phyloP scores from a whole-genome alignment of 1,140 invertebrate genomes.

The Phymastichus coffea region DNA sequence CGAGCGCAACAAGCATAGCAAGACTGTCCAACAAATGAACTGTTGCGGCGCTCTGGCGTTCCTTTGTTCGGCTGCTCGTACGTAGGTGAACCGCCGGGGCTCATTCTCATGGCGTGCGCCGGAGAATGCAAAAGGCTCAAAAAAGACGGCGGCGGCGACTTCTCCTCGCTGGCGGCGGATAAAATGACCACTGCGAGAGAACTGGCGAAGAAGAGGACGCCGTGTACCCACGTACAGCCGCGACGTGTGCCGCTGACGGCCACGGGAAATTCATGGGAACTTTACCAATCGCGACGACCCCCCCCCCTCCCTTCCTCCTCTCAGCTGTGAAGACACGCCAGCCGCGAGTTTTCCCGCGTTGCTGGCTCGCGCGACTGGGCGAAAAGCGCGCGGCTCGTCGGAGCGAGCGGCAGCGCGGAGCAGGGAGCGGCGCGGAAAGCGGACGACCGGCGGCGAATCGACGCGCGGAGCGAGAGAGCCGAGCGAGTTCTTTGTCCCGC shows the following conservation, averaged over 20 bases:
- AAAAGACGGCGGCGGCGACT: slow-evolving; percentile 42
- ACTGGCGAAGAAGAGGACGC: slow-evolving; percentile 32
- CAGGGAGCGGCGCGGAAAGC: neutral
- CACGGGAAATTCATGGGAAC: slow-evolving; percentile 18
- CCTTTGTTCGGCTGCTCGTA: neutral
- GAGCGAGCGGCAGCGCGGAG: neutral
- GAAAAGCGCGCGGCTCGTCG: too few relatives aligned
- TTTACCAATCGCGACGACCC: neutral
- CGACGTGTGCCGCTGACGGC: neutral
- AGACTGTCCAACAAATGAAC: slow-evolving; percentile 29
- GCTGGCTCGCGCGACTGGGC: too few relatives aligned
- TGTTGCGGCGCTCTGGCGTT: neutral
- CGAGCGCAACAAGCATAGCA: slow-evolving; percentile 30
- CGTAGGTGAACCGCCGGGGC: slow-evolving; percentile 36
- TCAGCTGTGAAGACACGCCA: too few relatives aligned
- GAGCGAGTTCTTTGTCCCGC: neutral
- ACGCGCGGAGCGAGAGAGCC: too few relatives aligned
- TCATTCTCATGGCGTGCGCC: slow-evolving; percentile 38
- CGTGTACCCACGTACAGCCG: slow-evolving; percentile 25
- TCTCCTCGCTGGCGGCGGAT: too few relatives aligned
- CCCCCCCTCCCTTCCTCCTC: too few relatives aligned
- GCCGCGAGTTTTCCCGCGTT: too few relatives aligned
- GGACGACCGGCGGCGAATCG: too few relatives aligned
- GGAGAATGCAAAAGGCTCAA: slow-evolving; percentile 47
- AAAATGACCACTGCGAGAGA: slow-evolving; percentile 23